Evolutionary conservation across 2,797 vertebrate species (phyloP), one percentile per base, ranked within the genome.

Genomic region (Gastrophryne carolinensis): DNA sequence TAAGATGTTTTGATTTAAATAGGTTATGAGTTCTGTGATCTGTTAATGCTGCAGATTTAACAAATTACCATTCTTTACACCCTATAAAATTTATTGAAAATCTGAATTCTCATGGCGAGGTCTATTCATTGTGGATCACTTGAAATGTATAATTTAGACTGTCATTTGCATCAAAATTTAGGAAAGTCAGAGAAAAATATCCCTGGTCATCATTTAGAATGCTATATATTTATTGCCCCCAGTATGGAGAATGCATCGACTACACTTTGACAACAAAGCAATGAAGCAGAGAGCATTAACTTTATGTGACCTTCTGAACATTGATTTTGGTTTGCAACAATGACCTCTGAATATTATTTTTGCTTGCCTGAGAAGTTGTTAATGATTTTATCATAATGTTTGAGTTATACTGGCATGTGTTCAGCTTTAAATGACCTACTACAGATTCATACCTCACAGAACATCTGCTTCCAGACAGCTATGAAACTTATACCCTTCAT

Each of bases 291-390:
- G 47, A 17, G 4, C 47, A 32, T 37, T 27, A 47, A 54, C 58
- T 54, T 63, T 63, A 35, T 49, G 30, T 64, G 58, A 41, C 47
- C 60, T 64, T 30, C 26, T 19, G 41, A 27, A 63, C 15, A 73
- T 57, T 35, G 24, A 67, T 67, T 66, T 58, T 44, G 17, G 41
- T 15, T 50, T 35, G 15, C 15, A 10, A 13, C 17, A 2, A 11
- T 47, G 10, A 30, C 50, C 56, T 61, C 39, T 32, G 5, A 61
- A 19, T 41, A 62, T 4, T 50, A 15, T 26, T 11, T 62, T 13
- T 12, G 17, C 23, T 17, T 30, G 29, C 27, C 35, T 62, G 30
- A 34, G 35, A 50, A 5, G 15, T 58, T 70, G 26, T 2, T 21
- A 56, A 57, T 70, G 52, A 44, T 29, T 41, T 57, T 7, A 29